Conservation (phyloP, 2,888 invertebrate species). For the Sphaerophoria rueppellii region DNA sequence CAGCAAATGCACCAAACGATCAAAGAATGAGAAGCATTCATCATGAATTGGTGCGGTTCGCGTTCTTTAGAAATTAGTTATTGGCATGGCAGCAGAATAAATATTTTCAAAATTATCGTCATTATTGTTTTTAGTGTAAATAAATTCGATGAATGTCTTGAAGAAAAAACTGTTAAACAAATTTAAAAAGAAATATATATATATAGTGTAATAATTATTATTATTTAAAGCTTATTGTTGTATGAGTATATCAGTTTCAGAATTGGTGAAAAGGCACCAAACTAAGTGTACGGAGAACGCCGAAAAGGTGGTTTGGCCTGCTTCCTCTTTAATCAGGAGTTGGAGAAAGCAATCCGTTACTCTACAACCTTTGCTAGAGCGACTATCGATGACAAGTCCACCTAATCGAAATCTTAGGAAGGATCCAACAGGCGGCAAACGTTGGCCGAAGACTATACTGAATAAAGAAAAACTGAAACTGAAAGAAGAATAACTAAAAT, state of each 20-base stretch:
- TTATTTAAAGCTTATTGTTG: background rate
- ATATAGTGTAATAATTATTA: conserved; percentile 44
- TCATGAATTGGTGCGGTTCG: conserved; percentile 5
- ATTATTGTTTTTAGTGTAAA: conserved; percentile 64
- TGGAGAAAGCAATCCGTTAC: too few relatives aligned
- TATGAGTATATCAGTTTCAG: too few relatives aligned
- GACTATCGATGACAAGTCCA: too few relatives aligned
- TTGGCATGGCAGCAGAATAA: conserved; percentile 18
- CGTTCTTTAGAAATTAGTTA: background rate
- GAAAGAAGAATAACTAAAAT: background rate
- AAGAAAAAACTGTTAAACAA: conserved; percentile 45
- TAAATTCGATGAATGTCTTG: conserved; percentile 65
- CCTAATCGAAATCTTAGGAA: too few relatives aligned
- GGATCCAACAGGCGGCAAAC: too few relatives aligned
- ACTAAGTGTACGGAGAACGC: too few relatives aligned
- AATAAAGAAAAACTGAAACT: too few relatives aligned
- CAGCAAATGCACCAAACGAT: conserved; percentile 28
- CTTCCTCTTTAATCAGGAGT: too few relatives aligned
- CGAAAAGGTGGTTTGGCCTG: too few relatives aligned
- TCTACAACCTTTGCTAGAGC: too few relatives aligned
- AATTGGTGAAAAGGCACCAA: too few relatives aligned
- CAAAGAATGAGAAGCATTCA: conserved; percentile 46
- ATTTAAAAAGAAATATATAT: conserved; percentile 50
- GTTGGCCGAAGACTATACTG: too few relatives aligned
- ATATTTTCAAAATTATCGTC: conserved; percentile 64